A percentile compares a stretch with the other conserved stretches of the same genome.
These are phyloP conservation scores for Varanus komodoensis DNA, from an alignment of 2,113 vertebrate genomes.

Conservation along the genomic window DNA sequence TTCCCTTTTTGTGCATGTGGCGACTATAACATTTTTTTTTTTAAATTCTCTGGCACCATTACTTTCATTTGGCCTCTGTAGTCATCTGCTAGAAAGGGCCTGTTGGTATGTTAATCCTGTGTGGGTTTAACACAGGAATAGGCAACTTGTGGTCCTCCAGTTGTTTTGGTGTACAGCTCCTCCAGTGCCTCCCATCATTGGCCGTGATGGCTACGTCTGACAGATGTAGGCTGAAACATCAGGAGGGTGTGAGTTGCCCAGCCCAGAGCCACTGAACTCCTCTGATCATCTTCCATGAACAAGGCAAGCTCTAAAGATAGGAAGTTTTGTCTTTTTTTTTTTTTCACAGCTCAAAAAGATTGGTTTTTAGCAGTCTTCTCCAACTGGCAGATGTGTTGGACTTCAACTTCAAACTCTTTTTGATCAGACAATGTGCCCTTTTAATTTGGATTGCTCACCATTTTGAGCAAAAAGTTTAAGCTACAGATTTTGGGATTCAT, in stretches of 20 bases:
- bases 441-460: not conserved
- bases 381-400: no score
- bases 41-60: not conserved
- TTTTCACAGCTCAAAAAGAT: not conserved
- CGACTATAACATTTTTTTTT: not conserved
- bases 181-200: no score
- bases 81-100: not conserved
- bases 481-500: not conserved
- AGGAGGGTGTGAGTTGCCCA: no score
- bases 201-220: no score
- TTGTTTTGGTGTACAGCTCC: no score
- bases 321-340: no score
- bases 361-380: not conserved
- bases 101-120: not conserved
- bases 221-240: no score
- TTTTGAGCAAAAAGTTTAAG: not conserved
- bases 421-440: no score
- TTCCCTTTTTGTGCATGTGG: not conserved
- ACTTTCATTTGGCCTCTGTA: constrained; percentile 12
- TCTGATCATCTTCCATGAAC: not conserved
- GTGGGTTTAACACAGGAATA: not conserved
- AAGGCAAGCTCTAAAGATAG: not conserved
- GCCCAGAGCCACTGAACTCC: no score
- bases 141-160: no score
- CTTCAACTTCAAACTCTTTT: no score